Conservation (phyloP, 2,888 invertebrate genomes). For the Omphaloscelis lunosa region DNA sequence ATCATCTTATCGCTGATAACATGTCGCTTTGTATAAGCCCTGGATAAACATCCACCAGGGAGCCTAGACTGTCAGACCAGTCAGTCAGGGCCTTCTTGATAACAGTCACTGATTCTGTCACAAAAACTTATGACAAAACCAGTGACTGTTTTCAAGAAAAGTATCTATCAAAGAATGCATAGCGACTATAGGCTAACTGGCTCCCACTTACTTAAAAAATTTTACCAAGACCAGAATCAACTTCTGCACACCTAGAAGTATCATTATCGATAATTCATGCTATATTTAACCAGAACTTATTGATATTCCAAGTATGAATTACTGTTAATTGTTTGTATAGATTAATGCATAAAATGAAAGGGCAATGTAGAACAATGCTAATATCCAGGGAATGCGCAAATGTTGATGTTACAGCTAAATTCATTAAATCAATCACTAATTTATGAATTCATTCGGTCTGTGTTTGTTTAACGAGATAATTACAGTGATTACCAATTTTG, state of each 20-base stretch:
- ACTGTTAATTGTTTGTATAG: neutral
- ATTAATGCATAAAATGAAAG: slow-evolving; percentile 6
- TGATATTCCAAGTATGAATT: neutral
- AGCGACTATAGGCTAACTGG: too few relatives aligned
- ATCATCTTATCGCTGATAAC: too few relatives aligned
- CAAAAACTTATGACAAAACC: too few relatives aligned
- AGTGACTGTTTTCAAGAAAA: neutral
- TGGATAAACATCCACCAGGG: too few relatives aligned
- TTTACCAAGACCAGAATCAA: neutral
- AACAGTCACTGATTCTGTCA: too few relatives aligned
- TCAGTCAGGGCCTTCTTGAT: too few relatives aligned
- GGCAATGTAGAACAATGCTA: slow-evolving; percentile 12
- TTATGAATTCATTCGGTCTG: slow-evolving; percentile 31
- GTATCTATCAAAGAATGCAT: neutral
- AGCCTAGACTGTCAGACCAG: too few relatives aligned
- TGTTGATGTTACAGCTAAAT: slow-evolving; percentile 27
- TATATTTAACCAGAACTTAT: neutral
- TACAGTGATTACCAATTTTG: slow-evolving; percentile 33
- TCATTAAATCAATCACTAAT: slow-evolving; percentile 42
- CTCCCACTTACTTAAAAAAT: too few relatives aligned
- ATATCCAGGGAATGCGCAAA: slow-evolving; percentile 20
- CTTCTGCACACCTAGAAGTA: neutral
- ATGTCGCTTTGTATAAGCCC: too few relatives aligned
- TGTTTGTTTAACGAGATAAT: slow-evolving; percentile 34
- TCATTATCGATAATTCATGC: neutral